phyloP scores from a whole-genome alignment of 1,140 invertebrate genomes.

The Elymnias hypermnestra region DNA sequence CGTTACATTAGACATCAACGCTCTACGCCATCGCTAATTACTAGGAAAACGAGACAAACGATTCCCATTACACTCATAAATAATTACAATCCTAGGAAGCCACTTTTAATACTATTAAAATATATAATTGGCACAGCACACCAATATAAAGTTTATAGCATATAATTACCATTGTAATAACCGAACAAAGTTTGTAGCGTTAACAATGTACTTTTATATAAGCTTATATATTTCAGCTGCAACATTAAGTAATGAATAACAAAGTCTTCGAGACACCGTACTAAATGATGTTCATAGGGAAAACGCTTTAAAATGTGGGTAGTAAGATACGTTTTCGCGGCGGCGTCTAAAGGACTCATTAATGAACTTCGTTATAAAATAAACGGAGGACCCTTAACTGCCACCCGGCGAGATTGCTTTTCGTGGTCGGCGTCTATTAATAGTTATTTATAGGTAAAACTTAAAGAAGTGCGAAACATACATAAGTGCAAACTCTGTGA shows the following conservation, averaged over 20 bases:
- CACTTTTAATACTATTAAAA: slow-evolving; percentile 1
- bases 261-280: slow-evolving; percentile 13
- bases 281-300: slow-evolving; percentile 11
- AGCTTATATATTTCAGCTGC: slow-evolving; percentile 9
- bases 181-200: slow-evolving; percentile 3
- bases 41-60: slow-evolving; percentile 14
- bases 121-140: background rate
- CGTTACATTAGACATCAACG: slow-evolving; percentile 63
- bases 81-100: slow-evolving; percentile 2
- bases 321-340: slow-evolving; percentile 33
- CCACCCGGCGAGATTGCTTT: slow-evolving; percentile 64
- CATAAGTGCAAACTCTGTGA: background rate
- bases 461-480: slow-evolving; percentile 27
- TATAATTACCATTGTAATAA: slow-evolving; percentile 8
- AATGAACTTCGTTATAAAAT: slow-evolving; percentile 66
- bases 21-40: slow-evolving; percentile 26
- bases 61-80: slow-evolving; percentile 1
- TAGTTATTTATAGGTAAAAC: slow-evolving; percentile 37
- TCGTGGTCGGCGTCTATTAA: slow-evolving; percentile 45
- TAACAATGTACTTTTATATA: slow-evolving; percentile 12
- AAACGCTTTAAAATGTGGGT: slow-evolving; percentile 25
- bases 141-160: slow-evolving; percentile 6
- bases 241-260: slow-evolving; percentile 23
- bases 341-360: slow-evolving; percentile 27
- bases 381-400: slow-evolving; percentile 56